Conservation (phyloP, 2,888 invertebrate genomes). For the Barypeithes pellucidus region DNA sequence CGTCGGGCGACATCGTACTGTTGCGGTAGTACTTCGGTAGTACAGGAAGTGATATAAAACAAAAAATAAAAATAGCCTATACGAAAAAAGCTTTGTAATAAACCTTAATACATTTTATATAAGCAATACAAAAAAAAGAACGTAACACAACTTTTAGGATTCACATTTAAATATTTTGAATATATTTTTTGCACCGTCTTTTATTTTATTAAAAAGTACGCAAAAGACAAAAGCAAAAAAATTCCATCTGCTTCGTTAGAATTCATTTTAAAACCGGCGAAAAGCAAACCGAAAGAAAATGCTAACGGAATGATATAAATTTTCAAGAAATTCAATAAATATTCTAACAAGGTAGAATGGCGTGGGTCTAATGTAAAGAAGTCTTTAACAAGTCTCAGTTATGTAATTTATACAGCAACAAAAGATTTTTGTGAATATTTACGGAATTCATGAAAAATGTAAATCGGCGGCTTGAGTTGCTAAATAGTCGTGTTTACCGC, state of each 20-base stretch:
- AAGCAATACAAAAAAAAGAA: neutral
- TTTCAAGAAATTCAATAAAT: slow-evolving; percentile 17
- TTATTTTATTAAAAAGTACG: slow-evolving; percentile 23
- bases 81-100: slow-evolving; percentile 7
- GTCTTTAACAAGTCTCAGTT: slow-evolving; percentile 11
- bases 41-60: neutral
- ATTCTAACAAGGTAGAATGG: slow-evolving; percentile 12
- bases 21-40: no score
- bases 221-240: slow-evolving; percentile 2
- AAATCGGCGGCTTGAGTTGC: neutral
- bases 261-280: slow-evolving; percentile 10
- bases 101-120: slow-evolving; percentile 1
- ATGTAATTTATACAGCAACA: slow-evolving; percentile 9
- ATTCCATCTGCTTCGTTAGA: slow-evolving; percentile 21
- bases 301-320: slow-evolving; percentile 17
- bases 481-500: neutral
- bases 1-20: no score
- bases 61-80: neutral
- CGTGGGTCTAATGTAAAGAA: slow-evolving; percentile 12
- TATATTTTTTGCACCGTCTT: slow-evolving; percentile 11
- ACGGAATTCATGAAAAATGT: neutral
- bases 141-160: neutral
- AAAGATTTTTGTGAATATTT: slow-evolving; percentile 7
- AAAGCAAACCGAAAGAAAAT: slow-evolving; percentile 9
- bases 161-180: slow-evolving; percentile 13